These are phyloP conservation scores for Ctenoplectra terminalis DNA, from an alignment of 1,140 invertebrate genomes.

Conservation along the genomic window DNA sequence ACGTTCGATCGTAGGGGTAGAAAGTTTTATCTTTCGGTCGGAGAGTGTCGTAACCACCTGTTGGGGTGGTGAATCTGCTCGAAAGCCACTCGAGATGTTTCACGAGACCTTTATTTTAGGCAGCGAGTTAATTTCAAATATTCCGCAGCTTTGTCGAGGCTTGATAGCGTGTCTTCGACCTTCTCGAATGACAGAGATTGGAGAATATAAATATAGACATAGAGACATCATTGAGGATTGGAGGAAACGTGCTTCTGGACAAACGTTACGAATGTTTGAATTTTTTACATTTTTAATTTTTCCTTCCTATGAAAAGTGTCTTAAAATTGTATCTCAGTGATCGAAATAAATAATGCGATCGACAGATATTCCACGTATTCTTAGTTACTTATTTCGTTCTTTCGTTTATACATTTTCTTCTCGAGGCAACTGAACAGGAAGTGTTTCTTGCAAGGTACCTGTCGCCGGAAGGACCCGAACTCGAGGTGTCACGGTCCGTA, in stretches of 20 bases:
- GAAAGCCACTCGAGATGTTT: slow-evolving; percentile 2
- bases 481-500: slow-evolving; percentile 63
- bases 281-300: background rate
- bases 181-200: slow-evolving; percentile 14
- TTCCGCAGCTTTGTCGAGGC: slow-evolving; percentile 40
- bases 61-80: slow-evolving; percentile 50
- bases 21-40: slow-evolving; percentile 49
- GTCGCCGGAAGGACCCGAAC: slow-evolving; percentile 59
- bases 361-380: background rate
- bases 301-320: too few species aligned
- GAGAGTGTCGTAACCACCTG: slow-evolving; percentile 64
- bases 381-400: slow-evolving; percentile 3
- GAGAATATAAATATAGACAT: slow-evolving; percentile 23
- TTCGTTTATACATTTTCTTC: slow-evolving; percentile 7
- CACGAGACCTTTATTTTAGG: slow-evolving; percentile 56
- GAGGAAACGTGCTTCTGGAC: background rate
- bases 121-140: slow-evolving; percentile 55
- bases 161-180: slow-evolving; percentile 35
- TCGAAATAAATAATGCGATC: slow-evolving; percentile 27
- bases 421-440: slow-evolving; percentile 20
- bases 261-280: too few species aligned
- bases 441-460: slow-evolving; percentile 37
- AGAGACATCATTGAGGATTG: background rate
- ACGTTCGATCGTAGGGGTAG: slow-evolving; percentile 20
- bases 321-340: slow-evolving; percentile 4